Base-by-base conservation (phyloP, 2,888 invertebrate genomes). In the Drosophila barbarae region DNA sequence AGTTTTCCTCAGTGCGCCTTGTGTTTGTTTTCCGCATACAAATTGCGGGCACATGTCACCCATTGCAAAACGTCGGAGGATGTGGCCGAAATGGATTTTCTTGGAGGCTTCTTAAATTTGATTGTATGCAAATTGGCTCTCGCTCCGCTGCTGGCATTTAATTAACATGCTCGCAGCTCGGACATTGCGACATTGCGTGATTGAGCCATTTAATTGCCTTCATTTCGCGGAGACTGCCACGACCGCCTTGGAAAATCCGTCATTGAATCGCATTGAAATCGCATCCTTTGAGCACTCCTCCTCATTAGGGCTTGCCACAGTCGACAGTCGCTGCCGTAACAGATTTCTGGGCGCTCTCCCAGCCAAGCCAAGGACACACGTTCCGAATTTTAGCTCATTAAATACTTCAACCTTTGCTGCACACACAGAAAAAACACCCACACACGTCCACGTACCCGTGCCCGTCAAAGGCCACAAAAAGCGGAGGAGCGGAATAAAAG, bases 331-430 rank as follows among this genome's bases (percentile, higher is more conserved):
- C 3, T 13, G 46, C 13, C 32, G 41, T 49, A 60, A 63, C 76
- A 64, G 71, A 73, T 68, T 67, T 47, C 21, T 18, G 39, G 39
- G 18, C 56, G 53, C 34, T 53, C 35, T 39, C 10, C 32, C 58
- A 18, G 52, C 53, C 69, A 59, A 54, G 57, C 53, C 69, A 52
- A 73, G 69, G 74, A 57, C 78, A 78, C 72, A 74, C 67, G 82
- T 70, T 74, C 53, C 68, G 50, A 78, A 76, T 81, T 78, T 76
- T 52, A 76, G 82, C 77, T 77, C 77, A 77, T 77, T 77, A 81
- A 81, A 78, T 76, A 69, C 71, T 76, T 72, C 76, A 81, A 81
- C 78, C 77, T 81, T 78, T 72, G 78, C 54, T 60, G 51, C 71
- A 65, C 65, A 66, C 32, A 69, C 46, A 47, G 26, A 52, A 50